Conservation (phyloP, 2,113 vertebrate species). For the Odontophorus gujanensis region DNA sequence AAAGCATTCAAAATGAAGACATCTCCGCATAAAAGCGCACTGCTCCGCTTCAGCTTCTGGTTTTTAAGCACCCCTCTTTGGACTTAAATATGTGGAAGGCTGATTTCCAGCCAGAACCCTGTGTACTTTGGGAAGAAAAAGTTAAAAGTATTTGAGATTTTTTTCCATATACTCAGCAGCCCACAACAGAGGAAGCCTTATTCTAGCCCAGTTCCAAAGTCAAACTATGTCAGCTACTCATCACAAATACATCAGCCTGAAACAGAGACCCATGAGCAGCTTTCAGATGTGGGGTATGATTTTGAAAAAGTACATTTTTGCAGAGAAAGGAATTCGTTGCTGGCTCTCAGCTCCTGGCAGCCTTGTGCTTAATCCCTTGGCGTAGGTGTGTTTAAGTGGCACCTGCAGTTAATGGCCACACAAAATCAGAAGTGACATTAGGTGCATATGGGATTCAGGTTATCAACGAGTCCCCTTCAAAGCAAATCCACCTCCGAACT, state of each 20-base stretch:
- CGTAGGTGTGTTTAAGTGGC: not conserved
- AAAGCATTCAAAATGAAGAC: not conserved
- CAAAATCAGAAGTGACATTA: not conserved
- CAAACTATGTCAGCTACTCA: not conserved
- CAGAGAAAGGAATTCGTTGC: not conserved
- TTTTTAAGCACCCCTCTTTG: not conserved
- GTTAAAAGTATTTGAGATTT: not conserved
- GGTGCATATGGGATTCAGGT: not conserved
- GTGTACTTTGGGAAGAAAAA: slow-evolving; percentile 17
- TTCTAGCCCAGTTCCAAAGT: not conserved
- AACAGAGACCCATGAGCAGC: not conserved
- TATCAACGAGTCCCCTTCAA: not conserved
- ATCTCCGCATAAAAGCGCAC: not conserved
- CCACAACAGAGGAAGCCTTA: not conserved
- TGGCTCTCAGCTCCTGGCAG: not conserved
- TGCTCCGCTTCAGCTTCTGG: not conserved
- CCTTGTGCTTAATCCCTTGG: not conserved
- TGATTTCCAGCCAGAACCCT: slow-evolving; percentile 6
- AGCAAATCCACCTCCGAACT: not conserved
- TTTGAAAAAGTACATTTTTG: not conserved
- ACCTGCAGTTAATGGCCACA: not conserved
- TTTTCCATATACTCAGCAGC: slow-evolving; percentile 8
- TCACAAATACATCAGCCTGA: not conserved
- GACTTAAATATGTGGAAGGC: not conserved
- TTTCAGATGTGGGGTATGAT: not conserved